Base-by-base conservation (phyloP, 1,140 invertebrate genomes). In the Colletes gigas region DNA sequence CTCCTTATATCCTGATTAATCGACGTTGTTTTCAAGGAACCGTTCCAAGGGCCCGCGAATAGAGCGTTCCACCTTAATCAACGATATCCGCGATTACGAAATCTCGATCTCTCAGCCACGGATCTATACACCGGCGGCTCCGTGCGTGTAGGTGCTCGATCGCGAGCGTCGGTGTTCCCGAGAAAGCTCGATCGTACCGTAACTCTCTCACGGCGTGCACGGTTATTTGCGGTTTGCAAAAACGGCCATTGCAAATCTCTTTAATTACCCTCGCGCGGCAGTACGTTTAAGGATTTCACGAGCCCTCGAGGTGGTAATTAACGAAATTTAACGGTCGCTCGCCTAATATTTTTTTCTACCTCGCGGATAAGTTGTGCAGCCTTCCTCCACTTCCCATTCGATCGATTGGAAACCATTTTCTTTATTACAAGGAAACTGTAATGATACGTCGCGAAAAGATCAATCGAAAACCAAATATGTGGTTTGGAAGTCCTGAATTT, bases 211-310 rank as follows among this genome's bases (percentile, higher is more conserved):
- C 83, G 83, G 60, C 62, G 63, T 41, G 78, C 77, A 67, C 62
- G 78, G 78, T 83, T 83, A 83, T 85, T 84, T 81, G 83, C 70
- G 83, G 82, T 71, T 67, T 65, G 71, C 78, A 85, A 85, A 85
- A 85, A 84, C 78, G 17, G 12, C 78, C 83, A 78, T 84, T 69
- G 72, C 83, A 77, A 85, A 85, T 84, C 62, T 84, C 83, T 85
- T 85, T 81, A 85, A 85, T 85, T 85, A 84, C 63, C 50, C 8
- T 4, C 4, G 67, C 15, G 9, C n/a, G 21, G 5, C 12, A 15
- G 52, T 17, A 15, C 17, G 19, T 62, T 21, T 21, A 70, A 52
- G 39, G 21, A 41, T 78, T 60, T 60, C 41, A 52, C 76, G 76
- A 54, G 44, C 9, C 30, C 57, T 50, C 57, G 57, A 19, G n/a